These are phyloP conservation scores for Oxyteleia sp. DNA, from an alignment of 2,888 invertebrate genomes.

Conservation along the genomic window DNA sequence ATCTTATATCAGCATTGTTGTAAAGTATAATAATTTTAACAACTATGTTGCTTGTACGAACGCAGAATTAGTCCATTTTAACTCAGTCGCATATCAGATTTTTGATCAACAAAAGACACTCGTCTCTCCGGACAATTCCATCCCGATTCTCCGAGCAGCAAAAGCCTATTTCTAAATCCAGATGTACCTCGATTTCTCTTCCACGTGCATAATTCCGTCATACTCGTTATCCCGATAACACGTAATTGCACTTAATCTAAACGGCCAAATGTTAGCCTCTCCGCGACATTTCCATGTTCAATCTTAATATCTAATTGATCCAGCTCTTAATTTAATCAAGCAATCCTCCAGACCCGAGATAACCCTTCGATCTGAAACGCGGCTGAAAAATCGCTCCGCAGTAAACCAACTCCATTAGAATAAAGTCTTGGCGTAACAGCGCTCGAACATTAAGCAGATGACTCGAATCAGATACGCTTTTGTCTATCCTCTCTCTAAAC, in stretches of 20 bases:
- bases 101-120: background rate
- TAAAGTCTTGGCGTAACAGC: background rate
- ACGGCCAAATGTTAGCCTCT: background rate
- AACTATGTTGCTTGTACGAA: too few species aligned
- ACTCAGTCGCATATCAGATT: too few species aligned
- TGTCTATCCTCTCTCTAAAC: slow-evolving; percentile 11
- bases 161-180: too few species aligned
- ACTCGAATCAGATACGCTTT: slow-evolving; percentile 2
- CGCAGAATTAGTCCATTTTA: too few species aligned
- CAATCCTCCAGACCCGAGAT: background rate
- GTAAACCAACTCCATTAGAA: too few species aligned
- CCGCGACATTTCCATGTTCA: background rate
- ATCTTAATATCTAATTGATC: background rate
- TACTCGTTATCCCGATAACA: background rate
- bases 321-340: background rate
- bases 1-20: too few species aligned
- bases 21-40: too few species aligned
- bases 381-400: background rate
- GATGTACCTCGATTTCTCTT: background rate
- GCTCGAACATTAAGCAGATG: slow-evolving; percentile 4
- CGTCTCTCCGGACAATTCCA: background rate
- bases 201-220: background rate
- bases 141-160: background rate
- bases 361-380: too few species aligned
- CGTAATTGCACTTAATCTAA: background rate